These are phyloP conservation scores for Chironomus tentans DNA, from an alignment of 2,888 invertebrate genomes.

Conservation along the genomic window DNA sequence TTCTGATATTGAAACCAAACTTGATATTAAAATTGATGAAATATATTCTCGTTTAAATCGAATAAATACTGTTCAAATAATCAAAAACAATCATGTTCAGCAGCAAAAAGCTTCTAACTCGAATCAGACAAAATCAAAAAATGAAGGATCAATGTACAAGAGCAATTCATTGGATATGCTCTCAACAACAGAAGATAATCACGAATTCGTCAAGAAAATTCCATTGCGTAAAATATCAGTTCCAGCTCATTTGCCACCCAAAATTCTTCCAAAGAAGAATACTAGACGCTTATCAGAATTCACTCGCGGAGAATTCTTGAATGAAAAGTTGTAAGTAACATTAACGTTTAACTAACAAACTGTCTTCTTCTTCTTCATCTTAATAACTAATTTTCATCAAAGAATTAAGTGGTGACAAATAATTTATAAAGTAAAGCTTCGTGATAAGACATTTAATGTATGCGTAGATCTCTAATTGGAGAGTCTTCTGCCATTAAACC, in stretches of 20 bases:
- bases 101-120: neutral
- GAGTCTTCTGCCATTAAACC: neutral
- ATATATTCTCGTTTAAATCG: slow-evolving; percentile 39
- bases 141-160: neutral
- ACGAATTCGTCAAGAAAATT: neutral
- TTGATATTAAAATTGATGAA: slow-evolving; percentile 34
- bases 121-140: neutral
- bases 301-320: slow-evolving; percentile 45
- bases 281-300: slow-evolving; percentile 44
- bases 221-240: slow-evolving; percentile 24
- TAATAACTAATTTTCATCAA: too few relatives aligned
- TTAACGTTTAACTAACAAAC: neutral
- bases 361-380: too few relatives aligned
- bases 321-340: slow-evolving; percentile 44
- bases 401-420: too few relatives aligned
- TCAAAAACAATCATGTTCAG: neutral
- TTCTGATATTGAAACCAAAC: neutral
- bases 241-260: slow-evolving; percentile 3
- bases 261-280: slow-evolving; percentile 35
- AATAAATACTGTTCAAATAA: slow-evolving; percentile 9
- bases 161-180: slow-evolving; percentile 41
- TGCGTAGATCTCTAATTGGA: neutral
- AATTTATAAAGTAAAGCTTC: neutral
- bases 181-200: neutral
- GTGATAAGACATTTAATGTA: neutral